These are phyloP conservation scores for Chloroclysta siterata DNA, from an alignment of 2,888 invertebrate genomes.

Conservation along the genomic window DNA sequence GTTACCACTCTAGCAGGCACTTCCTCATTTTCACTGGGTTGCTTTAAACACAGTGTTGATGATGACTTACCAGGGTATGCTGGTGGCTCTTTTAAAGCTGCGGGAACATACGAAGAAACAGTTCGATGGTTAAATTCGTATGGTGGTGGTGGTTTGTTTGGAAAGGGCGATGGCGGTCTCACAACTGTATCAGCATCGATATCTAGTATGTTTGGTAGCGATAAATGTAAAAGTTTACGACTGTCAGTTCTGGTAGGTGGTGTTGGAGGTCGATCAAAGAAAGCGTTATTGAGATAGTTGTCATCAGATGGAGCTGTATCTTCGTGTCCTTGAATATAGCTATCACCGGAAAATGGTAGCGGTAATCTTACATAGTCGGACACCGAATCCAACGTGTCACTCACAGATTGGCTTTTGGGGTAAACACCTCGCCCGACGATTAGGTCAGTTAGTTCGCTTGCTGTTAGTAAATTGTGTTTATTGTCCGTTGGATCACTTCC, in stretches of 20 bases:
- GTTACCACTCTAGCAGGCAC: constrained; percentile 91
- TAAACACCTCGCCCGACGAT: constrained; percentile 92
- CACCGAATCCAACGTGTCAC: constrained; percentile 94
- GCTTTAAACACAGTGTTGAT: constrained; percentile 52
- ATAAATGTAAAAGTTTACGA: constrained; percentile 74
- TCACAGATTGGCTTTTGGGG: constrained; percentile 90
- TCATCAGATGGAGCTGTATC: constrained; percentile 86
- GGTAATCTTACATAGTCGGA: constrained; percentile 95
- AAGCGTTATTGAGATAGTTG: constrained; percentile 76
- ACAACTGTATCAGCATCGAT: constrained; percentile 58
- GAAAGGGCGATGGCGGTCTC: constrained; percentile 55
- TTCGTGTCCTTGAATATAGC: constrained; percentile 85
- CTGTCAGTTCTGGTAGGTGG: constrained; percentile 90
- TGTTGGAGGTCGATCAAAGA: constrained; percentile 86
- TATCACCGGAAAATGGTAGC: constrained; percentile 82
- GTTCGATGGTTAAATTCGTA: constrained; percentile 88
- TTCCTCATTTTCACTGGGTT: constrained; percentile 84
- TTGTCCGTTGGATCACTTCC: constrained; percentile 95
- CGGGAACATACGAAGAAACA: constrained; percentile 61
- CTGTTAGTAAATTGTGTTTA: constrained; percentile 90
- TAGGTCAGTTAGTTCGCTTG: constrained; percentile 92
- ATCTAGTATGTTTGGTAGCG: constrained; percentile 78
- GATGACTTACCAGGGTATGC: constrained; percentile 85
- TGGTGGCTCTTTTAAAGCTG: constrained; percentile 86
- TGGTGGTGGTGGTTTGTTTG: constrained; percentile 87